Percentiles rank a stretch among this genome's conserved stretches.
phyloP scores from a whole-genome alignment of 64 coral and sea anemone genomes.

The Pachyseris speciosa region DNA sequence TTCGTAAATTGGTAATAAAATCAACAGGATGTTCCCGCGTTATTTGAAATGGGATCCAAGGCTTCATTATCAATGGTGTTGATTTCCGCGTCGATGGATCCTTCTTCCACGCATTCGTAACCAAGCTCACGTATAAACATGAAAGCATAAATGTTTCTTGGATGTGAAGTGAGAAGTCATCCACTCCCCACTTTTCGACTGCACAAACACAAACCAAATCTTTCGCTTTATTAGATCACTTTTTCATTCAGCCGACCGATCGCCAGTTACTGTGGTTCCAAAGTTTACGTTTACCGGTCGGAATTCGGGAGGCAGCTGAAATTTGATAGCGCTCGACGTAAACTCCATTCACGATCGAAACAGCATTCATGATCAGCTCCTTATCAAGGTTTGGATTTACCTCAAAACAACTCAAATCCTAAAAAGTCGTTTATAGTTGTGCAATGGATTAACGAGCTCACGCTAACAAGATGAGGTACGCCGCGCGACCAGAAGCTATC shows the following conservation, averaged over 20 bases:
- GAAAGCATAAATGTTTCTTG: too few relatives aligned
- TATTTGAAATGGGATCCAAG: too few relatives aligned
- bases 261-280: neutral
- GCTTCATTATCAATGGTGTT: too few relatives aligned
- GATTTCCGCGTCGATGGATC: too few relatives aligned
- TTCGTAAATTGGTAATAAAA: too few relatives aligned
- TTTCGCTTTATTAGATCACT: neutral
- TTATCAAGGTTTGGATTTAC: neutral
- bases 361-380: neutral
- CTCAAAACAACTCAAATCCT: neutral
- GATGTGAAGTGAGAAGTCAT: too few relatives aligned
- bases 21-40: too few relatives aligned
- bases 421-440: neutral
- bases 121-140: too few relatives aligned
- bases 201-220: neutral
- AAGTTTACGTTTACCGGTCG: neutral
- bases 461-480: neutral
- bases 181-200: neutral
- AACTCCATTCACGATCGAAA: too few relatives aligned
- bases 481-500: neutral
- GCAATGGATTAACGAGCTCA: neutral
- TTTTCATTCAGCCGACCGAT: neutral
- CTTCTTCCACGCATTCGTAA: too few relatives aligned
- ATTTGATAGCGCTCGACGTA: constrained; percentile 2
- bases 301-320: neutral